Conservation (phyloP, 2,797 vertebrate genomes). For the Crocodylus rhombifer region DNA sequence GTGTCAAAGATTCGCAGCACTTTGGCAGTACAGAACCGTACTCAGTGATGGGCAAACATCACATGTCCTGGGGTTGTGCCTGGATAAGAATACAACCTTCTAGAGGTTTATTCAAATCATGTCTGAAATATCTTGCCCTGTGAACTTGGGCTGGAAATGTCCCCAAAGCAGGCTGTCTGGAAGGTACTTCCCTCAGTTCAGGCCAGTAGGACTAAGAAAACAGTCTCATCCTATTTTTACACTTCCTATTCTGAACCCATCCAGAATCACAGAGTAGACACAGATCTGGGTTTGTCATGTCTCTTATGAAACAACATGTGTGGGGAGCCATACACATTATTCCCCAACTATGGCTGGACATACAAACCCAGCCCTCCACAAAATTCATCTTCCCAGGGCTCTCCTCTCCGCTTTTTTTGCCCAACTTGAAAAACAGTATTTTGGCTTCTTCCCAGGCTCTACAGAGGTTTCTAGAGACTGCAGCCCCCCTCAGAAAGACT, state of each 20-base stretch:
- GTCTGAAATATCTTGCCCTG: background rate
- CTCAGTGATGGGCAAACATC: background rate
- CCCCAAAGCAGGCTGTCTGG: background rate
- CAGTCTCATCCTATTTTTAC: background rate
- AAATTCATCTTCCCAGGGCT: conserved; percentile 32
- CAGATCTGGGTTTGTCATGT: background rate
- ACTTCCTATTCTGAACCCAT: too few species aligned
- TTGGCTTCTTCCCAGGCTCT: background rate
- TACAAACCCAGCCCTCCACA: background rate
- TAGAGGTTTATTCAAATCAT: background rate
- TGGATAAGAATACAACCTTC: conserved; percentile 29
- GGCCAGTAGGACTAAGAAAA: background rate
- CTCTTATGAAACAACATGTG: background rate
- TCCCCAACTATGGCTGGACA: background rate
- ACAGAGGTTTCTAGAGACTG: conserved; percentile 26
- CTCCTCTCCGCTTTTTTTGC: background rate
- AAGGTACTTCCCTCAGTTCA: background rate
- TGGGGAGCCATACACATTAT: background rate
- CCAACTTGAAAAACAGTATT: background rate
- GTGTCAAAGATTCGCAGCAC: background rate
- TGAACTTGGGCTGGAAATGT: conserved; percentile 5
- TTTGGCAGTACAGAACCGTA: conserved; percentile 2
- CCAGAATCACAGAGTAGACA: background rate
- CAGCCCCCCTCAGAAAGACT: conserved; percentile 45
- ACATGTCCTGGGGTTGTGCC: background rate